Evolutionary conservation across 2,113 vertebrate genomes (phyloP), one percentile per base, ranked within the genome.

Genomic region (Plotosus lineatus): DNA sequence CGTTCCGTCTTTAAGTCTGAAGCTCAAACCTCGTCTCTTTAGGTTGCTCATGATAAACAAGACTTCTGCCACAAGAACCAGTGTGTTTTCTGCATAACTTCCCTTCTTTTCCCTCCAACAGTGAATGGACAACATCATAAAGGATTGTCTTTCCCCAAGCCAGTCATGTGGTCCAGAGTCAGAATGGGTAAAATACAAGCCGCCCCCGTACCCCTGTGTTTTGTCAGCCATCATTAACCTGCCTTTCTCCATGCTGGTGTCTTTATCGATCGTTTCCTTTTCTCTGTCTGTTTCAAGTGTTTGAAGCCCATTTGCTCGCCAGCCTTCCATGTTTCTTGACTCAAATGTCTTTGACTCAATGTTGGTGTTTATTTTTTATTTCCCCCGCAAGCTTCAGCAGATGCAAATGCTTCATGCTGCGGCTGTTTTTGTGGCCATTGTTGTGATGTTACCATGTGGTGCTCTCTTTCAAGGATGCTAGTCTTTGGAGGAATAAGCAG

Each of bases 61-160:
- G 48, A 48, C 31, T 61, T n/a, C 78, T 72, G 28, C 55, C 56
- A 26, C 36, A 56, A 42, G 36, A 53, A 3, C 65, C 23, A 28
- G 23, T 73, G 26, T 75, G 60, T 53, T 77, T 81, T 78, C 81
- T 76, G 75, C 75, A 5, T 92, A 90, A 92, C 79, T 3, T 65
- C 86, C 81, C 60, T 26, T 89, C 88, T 86, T 91, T 85, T 93
- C 85, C 79, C 81, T 86, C 80, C 91, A 46, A 89, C 91, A 94
- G 93, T 88, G n/a, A 90, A 92, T 8, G 87, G 92, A 82, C 88
- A 91, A 40, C 90, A 84, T 4, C 91, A 88, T 83, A 91, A 89
- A 84, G 90, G 90, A 85, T 28, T 89, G 60, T 87, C 87, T 84
- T 86, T 82, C 0, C 88, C 90, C 68, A 92, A 88, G 90, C 89